These are phyloP conservation scores for Drosophila merina DNA, from an alignment of 2,888 invertebrate species.

Conservation along the genomic window DNA sequence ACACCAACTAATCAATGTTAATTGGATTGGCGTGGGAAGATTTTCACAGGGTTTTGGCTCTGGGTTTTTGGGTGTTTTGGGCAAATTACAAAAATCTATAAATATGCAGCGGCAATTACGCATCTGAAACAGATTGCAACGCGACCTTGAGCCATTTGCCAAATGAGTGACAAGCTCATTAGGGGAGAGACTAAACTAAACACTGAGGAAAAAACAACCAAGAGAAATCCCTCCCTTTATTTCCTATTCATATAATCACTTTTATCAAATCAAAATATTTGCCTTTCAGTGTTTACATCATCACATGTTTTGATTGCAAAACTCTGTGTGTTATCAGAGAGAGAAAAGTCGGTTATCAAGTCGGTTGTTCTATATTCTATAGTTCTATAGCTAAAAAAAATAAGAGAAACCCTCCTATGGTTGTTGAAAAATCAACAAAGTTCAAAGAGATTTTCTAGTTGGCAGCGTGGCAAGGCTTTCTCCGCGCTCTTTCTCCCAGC, in stretches of 20 bases:
- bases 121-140: slow-evolving; percentile 50
- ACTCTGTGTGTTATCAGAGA: background rate
- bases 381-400: background rate
- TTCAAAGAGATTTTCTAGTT: slow-evolving; percentile 34
- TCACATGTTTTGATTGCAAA: background rate
- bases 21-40: slow-evolving; percentile 60
- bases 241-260: background rate
- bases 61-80: background rate
- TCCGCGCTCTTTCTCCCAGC: slow-evolving; percentile 6
- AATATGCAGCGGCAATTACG: slow-evolving; percentile 50
- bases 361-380: background rate
- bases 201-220: background rate
- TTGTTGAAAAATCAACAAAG: slow-evolving; percentile 39
- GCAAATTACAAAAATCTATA: slow-evolving; percentile 14
- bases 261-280: background rate
- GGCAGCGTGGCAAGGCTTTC: slow-evolving; percentile 11
- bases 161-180: slow-evolving; percentile 59
- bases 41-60: slow-evolving; percentile 12
- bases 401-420: background rate
- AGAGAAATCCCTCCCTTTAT: background rate
- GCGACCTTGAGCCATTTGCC: slow-evolving; percentile 54
- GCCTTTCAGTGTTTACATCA: background rate
- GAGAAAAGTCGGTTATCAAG: no score
- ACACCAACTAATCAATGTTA: slow-evolving; percentile 66
- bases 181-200: slow-evolving; percentile 14